These are phyloP conservation scores for Dinomys branickii DNA, from an alignment of 2,113 vertebrate species.

Conservation along the genomic window DNA sequence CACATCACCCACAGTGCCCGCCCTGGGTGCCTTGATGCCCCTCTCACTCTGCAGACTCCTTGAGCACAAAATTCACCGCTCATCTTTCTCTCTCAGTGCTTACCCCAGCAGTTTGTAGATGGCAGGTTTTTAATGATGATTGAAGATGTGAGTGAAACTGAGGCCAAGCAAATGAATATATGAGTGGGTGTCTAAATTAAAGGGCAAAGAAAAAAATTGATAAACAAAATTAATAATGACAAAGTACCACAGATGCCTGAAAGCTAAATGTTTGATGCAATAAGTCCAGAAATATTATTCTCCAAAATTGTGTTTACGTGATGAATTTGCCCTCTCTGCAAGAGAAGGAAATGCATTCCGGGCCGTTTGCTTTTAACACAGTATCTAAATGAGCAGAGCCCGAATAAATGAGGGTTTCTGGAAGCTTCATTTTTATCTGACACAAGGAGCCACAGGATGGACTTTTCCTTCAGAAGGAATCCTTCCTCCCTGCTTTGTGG, in stretches of 20 bases:
- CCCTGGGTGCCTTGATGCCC: background rate
- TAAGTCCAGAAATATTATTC: slow-evolving; percentile 51
- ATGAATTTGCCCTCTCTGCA: slow-evolving; percentile 48
- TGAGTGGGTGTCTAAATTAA: slow-evolving; percentile 58
- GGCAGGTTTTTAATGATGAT: slow-evolving; percentile 59
- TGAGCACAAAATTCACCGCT: slow-evolving; percentile 39
- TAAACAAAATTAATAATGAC: slow-evolving; percentile 74
- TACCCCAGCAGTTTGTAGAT: slow-evolving; percentile 44
- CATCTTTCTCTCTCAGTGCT: slow-evolving; percentile 36
- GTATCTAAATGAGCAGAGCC: slow-evolving; percentile 73
- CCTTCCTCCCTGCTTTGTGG: slow-evolving; percentile 51
- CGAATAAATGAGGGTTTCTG: slow-evolving; percentile 79
- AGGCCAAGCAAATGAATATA: slow-evolving; percentile 61
- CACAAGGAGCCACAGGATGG: slow-evolving; percentile 60
- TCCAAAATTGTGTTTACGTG: slow-evolving; percentile 52
- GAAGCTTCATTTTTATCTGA: slow-evolving; percentile 76
- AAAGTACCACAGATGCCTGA: slow-evolving; percentile 43
- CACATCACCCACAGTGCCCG: background rate
- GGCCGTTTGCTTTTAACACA: slow-evolving; percentile 66
- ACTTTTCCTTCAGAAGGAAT: slow-evolving; percentile 77
- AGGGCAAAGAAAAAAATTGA: slow-evolving; percentile 61
- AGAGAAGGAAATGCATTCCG: slow-evolving; percentile 33
- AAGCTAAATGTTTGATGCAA: slow-evolving; percentile 53
- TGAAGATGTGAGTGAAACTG: slow-evolving; percentile 56
- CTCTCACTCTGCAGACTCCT: slow-evolving; percentile 13